Evolutionary conservation across 2,113 vertebrate species (phyloP).

Genomic region (Nycticebus coucang): DNA sequence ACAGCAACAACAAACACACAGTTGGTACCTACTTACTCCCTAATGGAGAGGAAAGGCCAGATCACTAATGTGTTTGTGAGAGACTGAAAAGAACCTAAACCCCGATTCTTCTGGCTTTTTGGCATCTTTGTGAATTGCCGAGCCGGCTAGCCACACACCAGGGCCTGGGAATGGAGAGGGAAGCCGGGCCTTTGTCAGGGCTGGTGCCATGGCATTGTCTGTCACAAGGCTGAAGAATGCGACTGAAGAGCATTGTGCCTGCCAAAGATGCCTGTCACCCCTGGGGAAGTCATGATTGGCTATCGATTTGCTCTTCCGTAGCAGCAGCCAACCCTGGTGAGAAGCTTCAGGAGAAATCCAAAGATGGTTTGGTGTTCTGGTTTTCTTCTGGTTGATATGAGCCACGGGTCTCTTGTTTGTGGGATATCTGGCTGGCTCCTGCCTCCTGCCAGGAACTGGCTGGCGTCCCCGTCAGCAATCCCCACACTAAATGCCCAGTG

Average conservation of each 20-base stretch:
- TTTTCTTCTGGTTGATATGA: not conserved
- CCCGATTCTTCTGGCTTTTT: slow-evolving; percentile 87
- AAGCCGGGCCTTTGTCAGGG: slow-evolving; percentile 82
- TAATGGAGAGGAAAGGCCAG: slow-evolving; percentile 81
- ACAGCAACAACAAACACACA: not conserved
- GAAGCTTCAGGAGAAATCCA: slow-evolving; percentile 26
- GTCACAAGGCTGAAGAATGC: slow-evolving; percentile 83
- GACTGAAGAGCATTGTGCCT: slow-evolving; percentile 79
- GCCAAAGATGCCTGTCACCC: slow-evolving; percentile 78
- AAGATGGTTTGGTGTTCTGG: not conserved
- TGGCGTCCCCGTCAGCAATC: slow-evolving; percentile 54
- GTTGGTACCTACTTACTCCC: slow-evolving; percentile 81
- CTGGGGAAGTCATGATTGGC: slow-evolving; percentile 78
- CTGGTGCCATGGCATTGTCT: slow-evolving; percentile 83
- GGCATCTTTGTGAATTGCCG: slow-evolving; percentile 86
- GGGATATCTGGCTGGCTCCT: slow-evolving; percentile 41
- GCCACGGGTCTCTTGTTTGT: not conserved
- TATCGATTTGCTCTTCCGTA: slow-evolving; percentile 39
- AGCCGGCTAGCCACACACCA: slow-evolving; percentile 83
- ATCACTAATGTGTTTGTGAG: slow-evolving; percentile 85
- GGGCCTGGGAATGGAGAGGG: slow-evolving; percentile 86
- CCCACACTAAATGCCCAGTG: not conserved
- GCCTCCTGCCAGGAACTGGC: slow-evolving; percentile 71
- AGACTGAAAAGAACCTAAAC: slow-evolving; percentile 88
- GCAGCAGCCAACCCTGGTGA: slow-evolving; percentile 56